A percentile compares a stretch with the other conserved stretches of the same genome.
Conservation (phyloP, 2,113 vertebrate species). For the Prionailurus bengalensis region DNA sequence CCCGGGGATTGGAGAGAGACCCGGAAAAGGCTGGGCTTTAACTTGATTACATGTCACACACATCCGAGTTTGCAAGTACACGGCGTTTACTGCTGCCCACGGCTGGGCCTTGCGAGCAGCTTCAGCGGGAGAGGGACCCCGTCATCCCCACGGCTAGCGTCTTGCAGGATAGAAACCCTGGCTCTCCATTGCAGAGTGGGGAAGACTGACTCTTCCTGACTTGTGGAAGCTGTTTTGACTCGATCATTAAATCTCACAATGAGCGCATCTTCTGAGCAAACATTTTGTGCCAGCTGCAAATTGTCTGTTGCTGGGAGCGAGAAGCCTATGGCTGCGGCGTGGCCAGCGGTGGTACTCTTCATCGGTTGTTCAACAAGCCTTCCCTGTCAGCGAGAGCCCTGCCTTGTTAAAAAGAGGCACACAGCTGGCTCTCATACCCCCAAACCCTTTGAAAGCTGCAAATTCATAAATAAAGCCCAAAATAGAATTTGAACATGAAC, state of each 20-base stretch:
- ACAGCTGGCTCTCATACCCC: background rate
- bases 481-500: background rate
- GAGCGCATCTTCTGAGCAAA: background rate
- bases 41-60: rapidly evolving
- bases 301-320: rapidly evolving
- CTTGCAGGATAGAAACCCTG: rapidly evolving
- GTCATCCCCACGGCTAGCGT: rapidly evolving
- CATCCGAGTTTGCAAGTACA: rapidly evolving
- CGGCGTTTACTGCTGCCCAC: rapidly evolving
- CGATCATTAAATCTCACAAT: background rate
- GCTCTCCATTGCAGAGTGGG: too few species aligned
- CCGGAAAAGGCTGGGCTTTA: background rate
- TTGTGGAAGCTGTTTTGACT: background rate
- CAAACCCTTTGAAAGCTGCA: background rate
- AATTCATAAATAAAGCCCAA: constrained; percentile 4
- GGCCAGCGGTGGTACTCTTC: rapidly evolving
- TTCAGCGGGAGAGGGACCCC: rapidly evolving
- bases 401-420: background rate
- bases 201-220: rapidly evolving
- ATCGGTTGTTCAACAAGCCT: background rate
- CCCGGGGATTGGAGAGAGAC: background rate
- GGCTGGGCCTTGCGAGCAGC: rapidly evolving
- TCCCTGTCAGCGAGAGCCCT: background rate
- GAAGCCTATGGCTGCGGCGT: rapidly evolving
- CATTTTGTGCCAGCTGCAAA: rapidly evolving